Base-by-base conservation (phyloP, 2,888 invertebrate genomes). In the Thalpophila matura region DNA sequence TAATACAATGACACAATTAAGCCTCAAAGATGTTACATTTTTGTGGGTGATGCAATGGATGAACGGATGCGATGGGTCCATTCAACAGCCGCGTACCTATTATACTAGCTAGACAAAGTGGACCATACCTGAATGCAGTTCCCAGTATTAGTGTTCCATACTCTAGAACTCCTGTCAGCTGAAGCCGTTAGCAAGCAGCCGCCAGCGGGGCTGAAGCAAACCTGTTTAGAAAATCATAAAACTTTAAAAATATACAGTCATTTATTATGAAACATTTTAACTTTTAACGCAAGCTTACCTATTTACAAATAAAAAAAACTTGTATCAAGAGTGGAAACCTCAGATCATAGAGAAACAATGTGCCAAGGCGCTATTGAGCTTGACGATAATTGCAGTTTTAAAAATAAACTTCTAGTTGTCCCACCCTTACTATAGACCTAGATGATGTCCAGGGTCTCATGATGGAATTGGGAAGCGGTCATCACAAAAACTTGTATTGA, bases 181-280 rank as follows among this genome's bases (percentile, higher is more conserved):
- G 98, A 98, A 0, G 97, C 97, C 0, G 98, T 97, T 73, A 98
- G 91, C 14, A 98, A 88, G 65, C 96, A 95, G 4, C 96, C 96
- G 0, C 97, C 97, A 38, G 96, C 96, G 1, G 98, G 98, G 89
- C 97, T 98, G 91, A 98, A 98, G 89, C 97, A 97, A 4, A 98
- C 96, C 97, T 96, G 85, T 9, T 31, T 4, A 38, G 33, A 37
- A 3, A 20, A 29, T 24, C 10, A 24, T 1, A 10, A 33, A 9
- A 31, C n/a, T 9, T 10, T 3, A 29, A 1, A 29, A 1, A 29
- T 29, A 10, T 29, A 31, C 4, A n/a, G 4, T 4, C 12, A 31
- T 31, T 31, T 31, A 10, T 12, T 31, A 3, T 4, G n/a, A n/a
- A n/a, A 3, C 12, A n/a, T n/a, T 31, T 31, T 31, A 1, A n/a